Conservation (phyloP, 2,113 vertebrate genomes). For the Machaerirhynchus nigripectus region DNA sequence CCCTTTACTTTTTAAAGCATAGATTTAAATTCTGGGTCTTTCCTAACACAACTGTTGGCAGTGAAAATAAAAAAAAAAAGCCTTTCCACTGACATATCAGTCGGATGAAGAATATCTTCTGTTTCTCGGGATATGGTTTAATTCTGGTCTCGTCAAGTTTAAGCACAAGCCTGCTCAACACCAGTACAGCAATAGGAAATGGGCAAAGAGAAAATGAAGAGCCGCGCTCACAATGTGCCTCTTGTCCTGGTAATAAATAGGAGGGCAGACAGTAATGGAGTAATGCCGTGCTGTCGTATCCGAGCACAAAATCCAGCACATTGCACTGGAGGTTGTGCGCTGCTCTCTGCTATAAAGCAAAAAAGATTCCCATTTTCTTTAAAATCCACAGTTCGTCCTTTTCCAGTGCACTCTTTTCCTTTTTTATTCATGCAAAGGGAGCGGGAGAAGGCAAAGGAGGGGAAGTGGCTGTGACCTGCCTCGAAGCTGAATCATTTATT, state of each 20-base stretch:
- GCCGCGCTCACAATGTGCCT: neutral
- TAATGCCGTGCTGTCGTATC: neutral
- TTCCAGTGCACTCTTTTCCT: neutral
- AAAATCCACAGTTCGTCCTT: neutral
- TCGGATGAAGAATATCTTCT: rapidly evolving
- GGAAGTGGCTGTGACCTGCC: neutral
- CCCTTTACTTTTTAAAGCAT: neutral
- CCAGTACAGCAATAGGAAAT: neutral
- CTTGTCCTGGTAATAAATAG: neutral
- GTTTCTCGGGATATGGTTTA: neutral
- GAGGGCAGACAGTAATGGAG: neutral
- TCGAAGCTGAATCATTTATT: neutral
- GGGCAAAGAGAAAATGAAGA: neutral
- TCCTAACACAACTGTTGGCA: neutral
- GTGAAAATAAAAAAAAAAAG: neutral
- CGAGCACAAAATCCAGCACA: neutral
- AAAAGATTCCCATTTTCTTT: neutral
- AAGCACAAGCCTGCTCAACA: neutral
- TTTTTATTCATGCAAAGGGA: neutral
- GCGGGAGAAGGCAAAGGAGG: neutral
- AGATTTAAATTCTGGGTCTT: neutral
- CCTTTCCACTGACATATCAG: neutral
- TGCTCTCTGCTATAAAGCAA: neutral
- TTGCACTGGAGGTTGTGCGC: neutral
- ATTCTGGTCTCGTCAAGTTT: neutral